Conservation (phyloP, 2,113 vertebrate species). For the Rhinogobius similis region DNA sequence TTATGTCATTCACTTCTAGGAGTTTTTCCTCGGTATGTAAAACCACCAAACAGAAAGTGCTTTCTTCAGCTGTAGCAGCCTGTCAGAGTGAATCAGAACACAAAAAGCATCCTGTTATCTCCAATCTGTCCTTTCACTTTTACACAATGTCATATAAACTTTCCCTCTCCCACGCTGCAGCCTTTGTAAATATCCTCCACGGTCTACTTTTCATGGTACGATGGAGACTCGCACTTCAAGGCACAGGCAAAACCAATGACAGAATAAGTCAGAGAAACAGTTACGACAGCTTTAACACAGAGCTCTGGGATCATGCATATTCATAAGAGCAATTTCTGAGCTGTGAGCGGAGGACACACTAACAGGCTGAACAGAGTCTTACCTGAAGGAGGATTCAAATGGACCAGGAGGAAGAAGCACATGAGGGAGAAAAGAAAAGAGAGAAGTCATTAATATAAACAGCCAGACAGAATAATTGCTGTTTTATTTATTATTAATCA, state of each 20-base stretch:
- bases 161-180: slow-evolving; percentile 53
- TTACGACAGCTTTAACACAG: slow-evolving; percentile 47
- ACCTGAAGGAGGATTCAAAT: slow-evolving; percentile 52
- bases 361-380: slow-evolving; percentile 45
- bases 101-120: slow-evolving; percentile 29
- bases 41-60: background rate
- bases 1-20: background rate
- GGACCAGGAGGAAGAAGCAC: slow-evolving; percentile 8
- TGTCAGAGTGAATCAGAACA: slow-evolving; percentile 33
- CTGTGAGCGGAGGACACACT: slow-evolving; percentile 42
- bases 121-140: slow-evolving; percentile 35
- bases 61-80: slow-evolving; percentile 12
- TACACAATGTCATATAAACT: slow-evolving; percentile 46
- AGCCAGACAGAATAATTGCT: slow-evolving; percentile 8
- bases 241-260: slow-evolving; percentile 31
- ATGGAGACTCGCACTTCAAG: slow-evolving; percentile 30
- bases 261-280: slow-evolving; percentile 33
- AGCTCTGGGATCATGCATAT: slow-evolving; percentile 62
- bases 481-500: background rate
- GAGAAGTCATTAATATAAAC: slow-evolving; percentile 21
- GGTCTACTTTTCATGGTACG: slow-evolving; percentile 34
- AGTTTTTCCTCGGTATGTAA: background rate
- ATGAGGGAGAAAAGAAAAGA: slow-evolving; percentile 9
- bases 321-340: slow-evolving; percentile 63
- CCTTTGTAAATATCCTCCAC: slow-evolving; percentile 46